Conservation (phyloP, 2,113 vertebrate genomes). For the Elachura formosa region DNA sequence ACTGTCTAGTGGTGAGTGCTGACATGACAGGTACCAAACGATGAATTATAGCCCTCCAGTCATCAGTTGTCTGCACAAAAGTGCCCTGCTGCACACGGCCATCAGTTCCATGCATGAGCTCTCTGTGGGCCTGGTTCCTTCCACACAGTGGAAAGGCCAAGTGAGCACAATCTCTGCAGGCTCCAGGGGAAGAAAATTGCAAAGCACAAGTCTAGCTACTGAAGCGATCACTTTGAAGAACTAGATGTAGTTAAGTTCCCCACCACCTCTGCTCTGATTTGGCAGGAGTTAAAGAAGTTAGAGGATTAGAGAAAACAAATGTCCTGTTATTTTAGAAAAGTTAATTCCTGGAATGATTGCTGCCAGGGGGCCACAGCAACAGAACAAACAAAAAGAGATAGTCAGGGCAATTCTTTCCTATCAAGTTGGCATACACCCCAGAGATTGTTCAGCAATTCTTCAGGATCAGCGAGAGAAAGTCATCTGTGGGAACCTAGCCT, state of each 20-base stretch:
- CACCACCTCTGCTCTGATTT: background rate
- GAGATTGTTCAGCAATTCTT: constrained; percentile 58
- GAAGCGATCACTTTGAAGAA: background rate
- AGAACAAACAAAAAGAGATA: constrained; percentile 36
- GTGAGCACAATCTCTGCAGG: background rate
- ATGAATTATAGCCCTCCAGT: background rate
- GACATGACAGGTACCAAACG: background rate
- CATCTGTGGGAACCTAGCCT: constrained; percentile 22
- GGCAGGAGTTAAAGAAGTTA: constrained; percentile 13
- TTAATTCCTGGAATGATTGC: constrained; percentile 38
- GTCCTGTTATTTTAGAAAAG: constrained; percentile 43
- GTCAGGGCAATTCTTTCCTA: constrained; percentile 34
- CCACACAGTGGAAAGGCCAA: background rate
- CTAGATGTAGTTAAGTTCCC: background rate
- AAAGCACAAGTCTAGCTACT: background rate
- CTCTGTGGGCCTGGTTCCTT: background rate
- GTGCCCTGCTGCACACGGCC: background rate
- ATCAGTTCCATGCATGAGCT: rapidly evolving
- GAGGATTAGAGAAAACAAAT: background rate
- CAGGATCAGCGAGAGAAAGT: constrained; percentile 2
- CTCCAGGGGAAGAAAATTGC: background rate
- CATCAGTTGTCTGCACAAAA: background rate
- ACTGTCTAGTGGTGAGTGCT: background rate
- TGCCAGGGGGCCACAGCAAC: constrained; percentile 8
- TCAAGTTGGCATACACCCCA: constrained; percentile 44